Evolutionary conservation across 1,140 invertebrate species (phyloP), one percentile per base, ranked within the genome.

Genomic region (Drosophila kurseongensis): DNA sequence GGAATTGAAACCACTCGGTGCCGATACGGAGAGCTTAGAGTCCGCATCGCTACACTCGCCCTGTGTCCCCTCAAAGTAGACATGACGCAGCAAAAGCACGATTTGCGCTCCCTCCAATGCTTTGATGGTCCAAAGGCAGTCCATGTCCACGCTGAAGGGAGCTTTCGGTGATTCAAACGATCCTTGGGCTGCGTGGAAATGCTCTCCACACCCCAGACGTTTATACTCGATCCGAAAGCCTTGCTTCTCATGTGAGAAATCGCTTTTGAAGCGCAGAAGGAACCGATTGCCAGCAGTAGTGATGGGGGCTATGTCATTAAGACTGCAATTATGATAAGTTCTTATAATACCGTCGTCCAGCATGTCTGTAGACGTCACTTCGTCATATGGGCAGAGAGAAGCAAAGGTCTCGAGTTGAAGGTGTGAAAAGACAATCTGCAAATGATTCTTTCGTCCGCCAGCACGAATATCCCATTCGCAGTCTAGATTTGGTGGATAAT

Each of bases 401-500:
- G 8, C 8, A 0, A 1, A 0, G 0, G 2, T 6, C 23, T 96
- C 95, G 0, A 97, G 56, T 44, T 95, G 93, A 63, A 98, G 95
- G 78, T 97, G 95, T 0, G 95, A 95, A 80, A 98, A 95, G 2
- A 94, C 95, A 1, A 97, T 89, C 57, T 96, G 95, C 1, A 98
- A 94, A 84, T 93, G 95, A 78, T 96, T 96, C 52, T 93, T 91
- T 0, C 94, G 93, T 1, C 95, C 96, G 5, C 93, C 93, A 40
- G 94, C 96, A 12, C 93, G 93, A 48, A 98, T 96, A 12, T 93
- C 94, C 97, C 97, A 98, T 10, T 94, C 93, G 90, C 98, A 98
- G 66, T 95, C 93, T 1, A 93, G 84, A 48, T 93, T 84, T 5
- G 93, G 75, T 5, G 94, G 93, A 92, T 96, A 96, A 1, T 88